Evolutionary conservation across 2,797 vertebrate species (phyloP).

Genomic region (Triplophysa bombifrons): DNA sequence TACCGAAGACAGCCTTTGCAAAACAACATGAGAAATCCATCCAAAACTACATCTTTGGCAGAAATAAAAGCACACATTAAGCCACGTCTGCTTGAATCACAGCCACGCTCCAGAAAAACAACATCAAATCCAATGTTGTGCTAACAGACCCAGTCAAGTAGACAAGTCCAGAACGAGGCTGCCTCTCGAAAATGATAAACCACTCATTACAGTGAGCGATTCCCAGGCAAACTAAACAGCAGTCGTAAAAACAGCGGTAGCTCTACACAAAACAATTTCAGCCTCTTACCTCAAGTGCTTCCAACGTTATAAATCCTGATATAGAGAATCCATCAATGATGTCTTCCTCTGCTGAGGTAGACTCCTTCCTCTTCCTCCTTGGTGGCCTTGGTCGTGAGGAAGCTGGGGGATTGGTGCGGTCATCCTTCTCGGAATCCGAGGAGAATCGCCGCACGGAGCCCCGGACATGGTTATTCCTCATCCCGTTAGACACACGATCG

Average conservation of each 20-base stretch:
- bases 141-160: conserved; percentile 44
- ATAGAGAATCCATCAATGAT: conserved; percentile 96
- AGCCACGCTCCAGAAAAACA: conserved; percentile 52
- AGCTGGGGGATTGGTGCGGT: conserved; percentile 79
- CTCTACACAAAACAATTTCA: conserved; percentile 1
- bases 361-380: conserved; percentile 89
- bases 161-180: conserved; percentile 42
- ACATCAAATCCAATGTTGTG: conserved; percentile 56
- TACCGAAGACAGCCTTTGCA: neutral
- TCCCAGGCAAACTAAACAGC: conserved; percentile 36
- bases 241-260: neutral
- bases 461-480: conserved; percentile 73
- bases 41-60: conserved; percentile 61
- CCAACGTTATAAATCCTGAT: conserved; percentile 89
- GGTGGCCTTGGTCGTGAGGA: conserved; percentile 89
- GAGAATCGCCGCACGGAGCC: conserved; percentile 76
- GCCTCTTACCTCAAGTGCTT: conserved; percentile 90
- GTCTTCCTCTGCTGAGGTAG: conserved; percentile 93
- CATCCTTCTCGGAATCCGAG: conserved; percentile 90
- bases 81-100: conserved; percentile 67
- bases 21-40: conserved; percentile 2
- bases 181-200: conserved; percentile 52
- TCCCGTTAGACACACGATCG: conserved; percentile 80
- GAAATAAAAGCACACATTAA: conserved; percentile 60
- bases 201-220: conserved; percentile 48